These are phyloP conservation scores for Spea hammondii DNA, from an alignment of 2,797 vertebrate genomes.

Conservation along the genomic window DNA sequence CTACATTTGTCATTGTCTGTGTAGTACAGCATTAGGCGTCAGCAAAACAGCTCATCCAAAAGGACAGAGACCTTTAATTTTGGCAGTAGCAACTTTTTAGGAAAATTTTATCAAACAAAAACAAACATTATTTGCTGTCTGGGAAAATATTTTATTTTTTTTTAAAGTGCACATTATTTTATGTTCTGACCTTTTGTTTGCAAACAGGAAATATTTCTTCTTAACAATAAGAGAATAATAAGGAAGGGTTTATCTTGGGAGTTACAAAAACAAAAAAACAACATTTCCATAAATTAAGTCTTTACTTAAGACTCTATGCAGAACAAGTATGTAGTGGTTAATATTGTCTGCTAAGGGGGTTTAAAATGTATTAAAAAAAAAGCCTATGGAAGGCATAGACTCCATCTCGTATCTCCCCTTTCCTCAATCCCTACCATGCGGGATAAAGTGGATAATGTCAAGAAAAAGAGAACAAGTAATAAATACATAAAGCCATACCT, in stretches of 20 bases:
- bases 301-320: too few species aligned
- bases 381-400: too few species aligned
- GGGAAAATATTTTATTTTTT: slow-evolving; percentile 42
- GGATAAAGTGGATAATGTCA: too few species aligned
- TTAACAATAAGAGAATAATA: slow-evolving; percentile 58
- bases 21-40: slow-evolving; percentile 26
- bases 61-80: slow-evolving; percentile 50
- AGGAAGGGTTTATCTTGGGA: slow-evolving; percentile 40
- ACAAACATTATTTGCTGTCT: slow-evolving; percentile 55
- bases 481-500: too few species aligned
- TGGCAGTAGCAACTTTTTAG: slow-evolving; percentile 44
- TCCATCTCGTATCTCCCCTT: too few species aligned
- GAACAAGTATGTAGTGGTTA: too few species aligned
- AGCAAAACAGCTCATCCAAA: slow-evolving; percentile 52
- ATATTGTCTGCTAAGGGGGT: too few species aligned
- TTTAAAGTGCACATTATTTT: slow-evolving; percentile 52
- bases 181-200: slow-evolving; percentile 58
- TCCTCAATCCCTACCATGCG: too few species aligned
- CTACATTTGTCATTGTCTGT: slow-evolving; percentile 28
- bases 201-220: slow-evolving; percentile 51
- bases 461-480: too few species aligned
- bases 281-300: too few species aligned
- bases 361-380: too few species aligned
- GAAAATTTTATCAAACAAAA: slow-evolving; percentile 58
- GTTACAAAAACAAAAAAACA: neutral